phyloP scores from a whole-genome alignment of 2,888 invertebrate species.

The Tiliacea citrago region DNA sequence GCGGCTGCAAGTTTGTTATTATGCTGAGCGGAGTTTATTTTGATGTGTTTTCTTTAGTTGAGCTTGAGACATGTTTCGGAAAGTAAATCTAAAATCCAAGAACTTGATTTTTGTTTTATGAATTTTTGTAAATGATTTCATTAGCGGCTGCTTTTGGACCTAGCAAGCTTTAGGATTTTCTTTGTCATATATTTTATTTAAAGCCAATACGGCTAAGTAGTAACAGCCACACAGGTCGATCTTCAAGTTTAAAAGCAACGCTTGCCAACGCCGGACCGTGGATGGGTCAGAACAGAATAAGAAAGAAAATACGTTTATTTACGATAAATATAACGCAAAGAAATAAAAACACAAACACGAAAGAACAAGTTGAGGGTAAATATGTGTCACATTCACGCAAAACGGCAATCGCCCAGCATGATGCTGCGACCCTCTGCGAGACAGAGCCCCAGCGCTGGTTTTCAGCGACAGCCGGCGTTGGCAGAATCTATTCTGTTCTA shows the following conservation, averaged over 20 bases:
- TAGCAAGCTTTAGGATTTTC: conserved; percentile 4
- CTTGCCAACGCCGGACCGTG: not conserved
- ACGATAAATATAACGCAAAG: too few relatives aligned
- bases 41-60: conserved; percentile 61
- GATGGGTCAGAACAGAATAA: too few relatives aligned
- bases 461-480: too few relatives aligned
- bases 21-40: conserved; percentile 61
- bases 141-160: not conserved
- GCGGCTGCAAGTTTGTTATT: conserved; percentile 60
- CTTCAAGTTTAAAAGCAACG: not conserved
- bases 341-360: too few relatives aligned
- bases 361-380: too few relatives aligned
- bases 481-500: too few relatives aligned
- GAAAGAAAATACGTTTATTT: too few relatives aligned
- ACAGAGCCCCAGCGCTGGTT: too few relatives aligned
- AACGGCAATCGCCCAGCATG: too few relatives aligned
- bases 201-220: too few relatives aligned
- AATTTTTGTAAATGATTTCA: conserved; percentile 27
- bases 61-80: conserved; percentile 41
- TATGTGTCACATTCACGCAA: too few relatives aligned
- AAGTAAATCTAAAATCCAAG: conserved; percentile 40
- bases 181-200: not conserved
- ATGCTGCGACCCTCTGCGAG: too few relatives aligned
- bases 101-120: conserved; percentile 25
- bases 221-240: not conserved